Conservation (phyloP, 2,888 invertebrate species). For the Leptinotarsa rubiginosa region DNA sequence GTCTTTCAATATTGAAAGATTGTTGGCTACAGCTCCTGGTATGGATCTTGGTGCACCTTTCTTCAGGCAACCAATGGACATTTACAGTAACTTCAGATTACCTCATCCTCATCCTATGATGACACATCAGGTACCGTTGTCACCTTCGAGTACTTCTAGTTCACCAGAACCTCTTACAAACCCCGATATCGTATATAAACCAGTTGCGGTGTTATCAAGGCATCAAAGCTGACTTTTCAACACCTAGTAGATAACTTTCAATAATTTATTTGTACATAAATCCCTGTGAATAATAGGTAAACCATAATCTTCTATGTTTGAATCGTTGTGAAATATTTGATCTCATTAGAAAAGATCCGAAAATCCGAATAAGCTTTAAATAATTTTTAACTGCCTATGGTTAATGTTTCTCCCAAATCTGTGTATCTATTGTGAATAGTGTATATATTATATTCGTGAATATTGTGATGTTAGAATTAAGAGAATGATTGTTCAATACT, state of each 20-base stretch:
- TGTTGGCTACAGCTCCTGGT: constrained; percentile 60
- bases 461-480: constrained; percentile 46
- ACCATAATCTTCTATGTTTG: constrained; percentile 17
- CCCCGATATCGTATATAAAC: constrained; percentile 62
- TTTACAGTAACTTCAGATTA: constrained; percentile 67
- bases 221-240: constrained; percentile 52
- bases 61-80: constrained; percentile 68
- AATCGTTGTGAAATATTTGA: constrained; percentile 15
- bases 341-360: constrained; percentile 8
- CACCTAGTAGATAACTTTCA: not conserved
- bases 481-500: constrained; percentile 45
- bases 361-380: constrained; percentile 20
- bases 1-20: constrained; percentile 63
- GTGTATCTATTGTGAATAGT: constrained; percentile 37
- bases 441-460: constrained; percentile 35
- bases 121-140: constrained; percentile 56
- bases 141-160: constrained; percentile 67
- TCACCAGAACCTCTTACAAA: constrained; percentile 62
- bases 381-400: not conserved
- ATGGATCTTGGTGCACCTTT: constrained; percentile 55
- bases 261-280: not conserved
- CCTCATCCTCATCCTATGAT: constrained; percentile 62
- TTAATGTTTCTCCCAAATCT: constrained; percentile 30
- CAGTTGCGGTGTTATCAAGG: constrained; percentile 62
- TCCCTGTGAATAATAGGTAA: not conserved